Conservation (phyloP, 2,888 invertebrate genomes). For the Molorchus minor region DNA sequence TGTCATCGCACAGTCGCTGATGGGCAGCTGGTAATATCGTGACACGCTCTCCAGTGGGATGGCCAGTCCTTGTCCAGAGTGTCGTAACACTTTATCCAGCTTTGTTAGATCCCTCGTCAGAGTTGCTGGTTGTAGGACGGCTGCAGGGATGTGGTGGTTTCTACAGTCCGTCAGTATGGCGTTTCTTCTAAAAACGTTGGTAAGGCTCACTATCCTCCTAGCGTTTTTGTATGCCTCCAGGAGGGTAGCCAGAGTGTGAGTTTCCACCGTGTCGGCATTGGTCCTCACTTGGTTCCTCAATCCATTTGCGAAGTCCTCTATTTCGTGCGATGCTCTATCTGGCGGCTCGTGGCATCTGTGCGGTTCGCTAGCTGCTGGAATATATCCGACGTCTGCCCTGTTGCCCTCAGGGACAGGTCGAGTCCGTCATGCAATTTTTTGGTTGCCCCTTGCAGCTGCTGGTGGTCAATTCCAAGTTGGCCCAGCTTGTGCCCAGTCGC, state of each 20-base stretch:
- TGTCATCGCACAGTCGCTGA: slow-evolving; percentile 32
- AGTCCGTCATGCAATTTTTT: slow-evolving; percentile 8
- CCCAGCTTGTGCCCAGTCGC: slow-evolving; percentile 34
- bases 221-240: background rate
- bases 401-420: background rate
- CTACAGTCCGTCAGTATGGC: slow-evolving; percentile 27
- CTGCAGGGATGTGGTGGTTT: slow-evolving; percentile 1
- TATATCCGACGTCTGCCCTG: slow-evolving; percentile 8
- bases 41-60: slow-evolving; percentile 19
- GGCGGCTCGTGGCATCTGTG: background rate
- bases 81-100: slow-evolving; percentile 9
- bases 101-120: slow-evolving; percentile 23
- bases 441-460: slow-evolving; percentile 4
- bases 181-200: slow-evolving; percentile 5
- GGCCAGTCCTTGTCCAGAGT: slow-evolving; percentile 19
- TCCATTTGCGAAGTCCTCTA: background rate
- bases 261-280: background rate
- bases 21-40: slow-evolving; percentile 29
- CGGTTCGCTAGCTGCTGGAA: slow-evolving; percentile 2
- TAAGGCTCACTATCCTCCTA: background rate
- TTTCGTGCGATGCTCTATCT: background rate
- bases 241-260: background rate
- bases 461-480: slow-evolving; percentile 16
- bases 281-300: background rate
- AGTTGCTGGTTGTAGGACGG: slow-evolving; percentile 20